Evolutionary conservation across 2,888 invertebrate species (phyloP), one percentile per base, ranked within the genome.

Genomic region (Branchellion lobata): DNA sequence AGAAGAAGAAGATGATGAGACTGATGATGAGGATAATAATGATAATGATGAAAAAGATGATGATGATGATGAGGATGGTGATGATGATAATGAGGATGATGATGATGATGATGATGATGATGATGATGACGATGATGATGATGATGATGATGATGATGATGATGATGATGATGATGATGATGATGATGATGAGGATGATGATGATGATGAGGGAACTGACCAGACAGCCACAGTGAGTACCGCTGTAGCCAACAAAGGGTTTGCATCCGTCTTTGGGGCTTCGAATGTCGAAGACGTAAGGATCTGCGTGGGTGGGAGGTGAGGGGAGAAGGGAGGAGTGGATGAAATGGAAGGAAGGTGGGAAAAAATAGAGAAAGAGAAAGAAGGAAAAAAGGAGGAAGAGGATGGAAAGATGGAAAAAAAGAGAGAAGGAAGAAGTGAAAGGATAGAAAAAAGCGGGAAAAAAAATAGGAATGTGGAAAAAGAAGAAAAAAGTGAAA

Each of bases 61-160:
- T 53, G 53, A 53, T 53, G 75, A 75, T 29, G 65, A 21, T 65
- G 65, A 65, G 3, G 75, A 75, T 75, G 75, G 47, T 75, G 29
- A 53, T 53, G 75, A 53, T 53, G 75, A 53, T 53, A 53, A 51
- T 75, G 57, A 29, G 1, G 75, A 75, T 53, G 31, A 75, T 53
- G 57, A 75, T 1, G 75, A 29, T 1, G 57, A 75, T 1, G 57
- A 27, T 29, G 75, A 53, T 75, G 53, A 53, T 53, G 33, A 27
- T 75, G 75, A 27, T 53, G 75, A 53, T 31, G 75, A 75, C 1
- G 75, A 75, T 24, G 51, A 51, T 3, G 74, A 51, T 24, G 74
- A 29, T 36, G 74, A 74, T 1, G 75, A 75, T 31, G 68, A 65
- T 24, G 18, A 31, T 21, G 27, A 68, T 65, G 33, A 27, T 2